Evolutionary conservation across 2,113 vertebrate genomes (phyloP).

Genomic region (Noctilio leporinus): DNA sequence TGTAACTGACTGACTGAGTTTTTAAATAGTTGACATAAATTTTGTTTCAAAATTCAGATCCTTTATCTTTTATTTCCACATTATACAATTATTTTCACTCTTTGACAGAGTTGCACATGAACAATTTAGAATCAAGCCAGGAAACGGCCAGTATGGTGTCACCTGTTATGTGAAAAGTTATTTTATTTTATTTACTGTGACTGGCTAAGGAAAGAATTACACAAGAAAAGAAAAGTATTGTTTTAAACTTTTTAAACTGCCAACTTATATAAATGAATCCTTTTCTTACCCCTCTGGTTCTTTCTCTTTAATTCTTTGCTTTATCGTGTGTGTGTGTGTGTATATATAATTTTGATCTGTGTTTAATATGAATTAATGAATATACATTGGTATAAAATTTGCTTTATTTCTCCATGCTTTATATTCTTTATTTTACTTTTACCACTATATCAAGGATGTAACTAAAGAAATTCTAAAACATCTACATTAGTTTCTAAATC

Average conservation of each 20-base stretch:
- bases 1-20: neutral
- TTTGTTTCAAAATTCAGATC: neutral
- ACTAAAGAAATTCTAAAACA: neutral
- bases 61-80: neutral
- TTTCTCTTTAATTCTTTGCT: neutral
- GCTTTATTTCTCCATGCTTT: neutral
- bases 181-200: neutral
- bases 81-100: neutral
- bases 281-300: neutral
- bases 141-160: neutral
- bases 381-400: neutral
- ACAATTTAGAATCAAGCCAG: neutral
- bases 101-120: neutral
- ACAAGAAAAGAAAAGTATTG: neutral
- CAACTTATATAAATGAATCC: neutral
- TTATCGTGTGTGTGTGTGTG: neutral
- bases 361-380: neutral
- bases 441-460: neutral
- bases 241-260: neutral
- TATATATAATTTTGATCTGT: neutral
- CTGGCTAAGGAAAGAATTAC: neutral
- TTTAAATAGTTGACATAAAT: neutral
- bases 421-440: neutral
- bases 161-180: neutral
- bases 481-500: constrained; percentile 6